Conservation (phyloP, 2,113 vertebrate genomes). For the Sander vitreus region DNA sequence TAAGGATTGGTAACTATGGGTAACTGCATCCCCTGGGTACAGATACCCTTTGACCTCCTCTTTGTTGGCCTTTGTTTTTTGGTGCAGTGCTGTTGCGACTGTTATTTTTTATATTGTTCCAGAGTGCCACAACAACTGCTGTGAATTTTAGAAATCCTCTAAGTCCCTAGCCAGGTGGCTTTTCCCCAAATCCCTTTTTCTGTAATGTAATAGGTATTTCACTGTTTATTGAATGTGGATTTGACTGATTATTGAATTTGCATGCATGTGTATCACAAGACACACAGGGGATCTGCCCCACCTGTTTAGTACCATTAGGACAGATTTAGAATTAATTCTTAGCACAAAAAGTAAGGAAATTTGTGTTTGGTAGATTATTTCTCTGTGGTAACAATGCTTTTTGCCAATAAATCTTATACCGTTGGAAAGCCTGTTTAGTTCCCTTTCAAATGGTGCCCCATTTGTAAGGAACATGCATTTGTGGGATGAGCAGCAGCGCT, state of each 20-base stretch:
- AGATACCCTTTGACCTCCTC: slow-evolving; percentile 75
- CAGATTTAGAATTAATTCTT: slow-evolving; percentile 14
- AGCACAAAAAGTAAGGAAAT: no score
- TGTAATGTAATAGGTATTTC: slow-evolving; percentile 35
- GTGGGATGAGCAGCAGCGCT: no score
- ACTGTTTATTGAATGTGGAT: background rate
- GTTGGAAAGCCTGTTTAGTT: no score
- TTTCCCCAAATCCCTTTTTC: slow-evolving; percentile 54
- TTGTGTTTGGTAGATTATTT: no score
- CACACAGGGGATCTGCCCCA: slow-evolving; percentile 39
- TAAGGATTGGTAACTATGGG: slow-evolving; percentile 76
- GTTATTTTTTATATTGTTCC: background rate
- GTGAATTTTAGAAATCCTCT: slow-evolving; percentile 27
- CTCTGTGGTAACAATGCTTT: no score
- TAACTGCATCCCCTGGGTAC: slow-evolving; percentile 77
- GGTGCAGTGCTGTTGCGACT: background rate
- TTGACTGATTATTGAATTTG: slow-evolving; percentile 64
- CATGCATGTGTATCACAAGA: slow-evolving; percentile 67
- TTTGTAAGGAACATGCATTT: no score
- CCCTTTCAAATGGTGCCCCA: no score
- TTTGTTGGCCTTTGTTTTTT: slow-evolving; percentile 59
- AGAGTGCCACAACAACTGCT: slow-evolving; percentile 2
- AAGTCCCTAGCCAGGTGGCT: slow-evolving; percentile 38
- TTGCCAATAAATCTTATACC: no score
- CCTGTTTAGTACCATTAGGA: slow-evolving; percentile 38